Percentiles rank a stretch among this genome's conserved stretches.
phyloP scores from a whole-genome alignment of 2,888 invertebrate species.

The Rosalia funebris region DNA sequence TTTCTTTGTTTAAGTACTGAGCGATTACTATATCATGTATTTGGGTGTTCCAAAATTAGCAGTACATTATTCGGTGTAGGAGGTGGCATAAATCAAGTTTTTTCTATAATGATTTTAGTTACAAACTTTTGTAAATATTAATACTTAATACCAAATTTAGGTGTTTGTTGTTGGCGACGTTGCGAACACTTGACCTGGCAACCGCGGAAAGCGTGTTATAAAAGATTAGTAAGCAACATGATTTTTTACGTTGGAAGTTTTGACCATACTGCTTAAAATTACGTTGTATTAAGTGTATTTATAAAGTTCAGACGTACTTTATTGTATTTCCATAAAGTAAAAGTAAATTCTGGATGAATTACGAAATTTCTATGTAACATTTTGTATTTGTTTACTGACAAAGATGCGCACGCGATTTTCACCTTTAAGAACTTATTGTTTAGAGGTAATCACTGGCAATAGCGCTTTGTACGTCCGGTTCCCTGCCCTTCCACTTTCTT shows the following conservation, averaged over 20 bases:
- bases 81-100: constrained; percentile 47
- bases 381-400: constrained; percentile 71
- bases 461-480: constrained; percentile 67
- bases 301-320: neutral
- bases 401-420: constrained; percentile 61
- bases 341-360: constrained; percentile 34
- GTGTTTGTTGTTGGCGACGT: constrained; percentile 64
- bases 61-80: constrained; percentile 55
- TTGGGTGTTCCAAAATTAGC: constrained; percentile 59
- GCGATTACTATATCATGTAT: constrained; percentile 37
- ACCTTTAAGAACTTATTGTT: constrained; percentile 58
- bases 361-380: constrained; percentile 53
- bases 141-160: constrained; percentile 59
- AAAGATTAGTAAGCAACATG: constrained; percentile 52
- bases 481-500: constrained; percentile 69
- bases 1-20: constrained; percentile 36
- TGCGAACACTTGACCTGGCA: constrained; percentile 65
- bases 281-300: neutral
- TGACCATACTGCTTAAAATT: constrained; percentile 19
- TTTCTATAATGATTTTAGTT: constrained; percentile 29
- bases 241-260: constrained; percentile 35
- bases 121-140: constrained; percentile 38
- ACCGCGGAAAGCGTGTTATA: constrained; percentile 62
- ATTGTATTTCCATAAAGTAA: constrained; percentile 3
- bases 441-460: constrained; percentile 69